Percentiles rank a stretch among this genome's conserved stretches.
Conservation (phyloP, 2,888 invertebrate species). For the Ametastegia equiseti region DNA sequence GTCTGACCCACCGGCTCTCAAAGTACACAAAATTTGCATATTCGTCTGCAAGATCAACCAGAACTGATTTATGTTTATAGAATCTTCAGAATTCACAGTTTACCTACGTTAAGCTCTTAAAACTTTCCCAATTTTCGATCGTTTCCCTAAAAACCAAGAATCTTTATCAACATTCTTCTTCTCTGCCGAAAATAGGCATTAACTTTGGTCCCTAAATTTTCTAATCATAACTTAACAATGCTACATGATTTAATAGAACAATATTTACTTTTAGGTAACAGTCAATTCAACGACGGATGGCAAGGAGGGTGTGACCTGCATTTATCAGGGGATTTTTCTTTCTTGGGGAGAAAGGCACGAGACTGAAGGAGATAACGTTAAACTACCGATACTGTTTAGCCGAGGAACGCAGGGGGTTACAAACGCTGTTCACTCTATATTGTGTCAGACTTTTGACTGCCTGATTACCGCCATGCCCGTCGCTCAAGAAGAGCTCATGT, state of each 20-base stretch:
- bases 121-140: too few relatives aligned
- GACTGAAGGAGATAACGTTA: slow-evolving; percentile 54
- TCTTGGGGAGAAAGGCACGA: slow-evolving; percentile 64
- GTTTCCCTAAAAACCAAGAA: not conserved
- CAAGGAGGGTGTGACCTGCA: slow-evolving; percentile 55
- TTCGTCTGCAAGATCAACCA: too few relatives aligned
- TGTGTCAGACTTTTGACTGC: slow-evolving; percentile 71
- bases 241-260: too few relatives aligned
- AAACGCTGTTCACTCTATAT: slow-evolving; percentile 63
- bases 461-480: slow-evolving; percentile 62
- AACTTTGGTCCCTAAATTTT: too few relatives aligned
- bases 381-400: slow-evolving; percentile 70
- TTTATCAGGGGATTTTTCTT: slow-evolving; percentile 69
- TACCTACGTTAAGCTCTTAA: too few relatives aligned
- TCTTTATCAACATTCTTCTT: too few relatives aligned
- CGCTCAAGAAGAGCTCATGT: slow-evolving; percentile 66
- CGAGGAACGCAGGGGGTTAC: slow-evolving; percentile 66
- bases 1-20: slow-evolving; percentile 61
- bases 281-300: slow-evolving; percentile 54
- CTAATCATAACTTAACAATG: too few relatives aligned
- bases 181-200: too few relatives aligned
- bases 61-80: too few relatives aligned
- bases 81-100: too few relatives aligned
- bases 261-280: slow-evolving; percentile 57
- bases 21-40: slow-evolving; percentile 60